A percentile compares a stretch with the other conserved stretches of the same genome.
Conservation (phyloP, 2,888 invertebrate genomes). For the Diploptera punctata region DNA sequence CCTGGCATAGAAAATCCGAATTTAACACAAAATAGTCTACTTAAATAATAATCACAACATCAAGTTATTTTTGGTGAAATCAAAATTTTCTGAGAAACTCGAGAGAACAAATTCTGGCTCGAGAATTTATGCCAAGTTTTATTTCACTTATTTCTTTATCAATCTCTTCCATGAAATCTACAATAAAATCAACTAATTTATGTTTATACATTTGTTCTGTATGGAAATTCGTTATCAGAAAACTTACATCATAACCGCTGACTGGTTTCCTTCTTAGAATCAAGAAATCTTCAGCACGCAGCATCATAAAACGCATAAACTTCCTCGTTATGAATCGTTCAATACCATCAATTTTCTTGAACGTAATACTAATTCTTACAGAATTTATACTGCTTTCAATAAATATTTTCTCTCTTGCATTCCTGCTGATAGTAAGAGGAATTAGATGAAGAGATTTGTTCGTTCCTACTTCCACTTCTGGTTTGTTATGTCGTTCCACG, state of each 20-base stretch:
- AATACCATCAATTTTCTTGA: conserved; percentile 94
- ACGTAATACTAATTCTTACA: conserved; percentile 94
- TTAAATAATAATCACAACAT: too few species aligned
- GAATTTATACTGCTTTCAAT: conserved; percentile 99
- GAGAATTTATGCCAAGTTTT: conserved; percentile 97
- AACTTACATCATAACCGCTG: conserved; percentile 96
- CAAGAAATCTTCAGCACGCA: conserved; percentile 98
- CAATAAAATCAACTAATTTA: conserved; percentile 98
- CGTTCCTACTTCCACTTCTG: conserved; percentile 95
- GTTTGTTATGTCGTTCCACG: conserved; percentile 99
- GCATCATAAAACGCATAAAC: conserved; percentile 98
- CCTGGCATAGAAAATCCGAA: too few species aligned
- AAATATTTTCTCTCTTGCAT: conserved; percentile 95
- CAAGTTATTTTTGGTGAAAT: too few species aligned
- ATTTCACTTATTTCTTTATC: conserved; percentile 99
- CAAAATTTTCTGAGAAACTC: conserved; percentile 87
- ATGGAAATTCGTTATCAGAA: conserved; percentile 98
- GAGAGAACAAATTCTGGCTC: conserved; percentile 98
- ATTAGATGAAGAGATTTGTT: conserved; percentile 93
- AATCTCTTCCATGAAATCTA: conserved; percentile 99
- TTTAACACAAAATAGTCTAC: too few species aligned
- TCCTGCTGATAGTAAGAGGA: conserved; percentile 94
- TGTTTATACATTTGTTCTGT: conserved; percentile 99
- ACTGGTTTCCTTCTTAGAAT: conserved; percentile 92
- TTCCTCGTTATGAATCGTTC: conserved; percentile 92